phyloP scores from a whole-genome alignment of 2,797 vertebrate genomes.

The Meriones psammophilus region DNA sequence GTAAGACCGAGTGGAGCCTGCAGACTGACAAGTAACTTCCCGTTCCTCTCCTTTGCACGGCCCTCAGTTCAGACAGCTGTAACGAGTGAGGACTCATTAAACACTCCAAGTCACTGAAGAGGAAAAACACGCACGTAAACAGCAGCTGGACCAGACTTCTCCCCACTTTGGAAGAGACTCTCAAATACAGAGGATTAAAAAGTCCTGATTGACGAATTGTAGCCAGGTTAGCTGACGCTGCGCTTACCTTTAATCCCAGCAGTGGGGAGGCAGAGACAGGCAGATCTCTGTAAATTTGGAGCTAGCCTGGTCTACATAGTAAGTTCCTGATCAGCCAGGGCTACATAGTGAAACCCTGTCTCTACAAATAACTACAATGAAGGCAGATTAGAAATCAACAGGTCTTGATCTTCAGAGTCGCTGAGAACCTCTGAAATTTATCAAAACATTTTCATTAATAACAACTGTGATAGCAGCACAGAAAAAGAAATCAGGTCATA shows the following conservation, averaged over 20 bases:
- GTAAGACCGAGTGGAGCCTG: neutral
- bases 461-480: neutral
- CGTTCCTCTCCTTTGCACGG: neutral
- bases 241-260: neutral
- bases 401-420: constrained; percentile 30
- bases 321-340: neutral
- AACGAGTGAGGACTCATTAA: neutral
- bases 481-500: neutral
- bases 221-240: neutral
- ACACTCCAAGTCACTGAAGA: neutral
- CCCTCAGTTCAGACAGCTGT: neutral
- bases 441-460: constrained; percentile 9
- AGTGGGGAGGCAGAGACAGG: neutral
- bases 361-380: neutral
- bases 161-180: neutral
- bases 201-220: constrained; percentile 9
- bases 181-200: neutral
- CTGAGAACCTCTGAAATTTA: neutral
- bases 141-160: neutral
- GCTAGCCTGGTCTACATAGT: neutral
- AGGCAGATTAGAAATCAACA: constrained; percentile 39
- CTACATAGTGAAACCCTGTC: neutral
- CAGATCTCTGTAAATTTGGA: neutral
- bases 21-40: neutral
- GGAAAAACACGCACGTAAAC: neutral